A percentile compares a stretch with the other conserved stretches of the same genome.
phyloP scores from a whole-genome alignment of 1,140 invertebrate species.

The Bombus confusus region DNA sequence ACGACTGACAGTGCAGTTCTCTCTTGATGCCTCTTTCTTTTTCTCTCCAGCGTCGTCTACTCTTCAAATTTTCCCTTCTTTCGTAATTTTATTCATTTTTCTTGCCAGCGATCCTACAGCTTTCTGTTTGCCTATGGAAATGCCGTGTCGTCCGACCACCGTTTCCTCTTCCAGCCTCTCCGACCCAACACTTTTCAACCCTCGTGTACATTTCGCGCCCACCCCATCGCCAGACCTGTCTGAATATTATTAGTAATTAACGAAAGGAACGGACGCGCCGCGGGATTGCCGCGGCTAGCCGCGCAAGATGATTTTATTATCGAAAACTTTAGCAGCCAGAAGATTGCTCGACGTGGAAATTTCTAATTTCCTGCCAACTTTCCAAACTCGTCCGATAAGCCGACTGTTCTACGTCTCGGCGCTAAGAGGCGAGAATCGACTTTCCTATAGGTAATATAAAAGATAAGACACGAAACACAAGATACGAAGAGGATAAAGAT shows the following conservation, averaged over 20 bases:
- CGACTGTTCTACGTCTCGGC: too few relatives aligned
- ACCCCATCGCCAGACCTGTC: conserved; percentile 53
- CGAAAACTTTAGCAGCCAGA: conserved; percentile 2
- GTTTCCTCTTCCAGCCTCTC: conserved; percentile 28
- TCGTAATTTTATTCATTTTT: conserved; percentile 83
- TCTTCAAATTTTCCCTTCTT: conserved; percentile 60
- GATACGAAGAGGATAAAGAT: too few relatives aligned
- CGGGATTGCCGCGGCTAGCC: neutral
- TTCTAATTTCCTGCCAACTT: conserved; percentile 15
- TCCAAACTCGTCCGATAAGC: neutral
- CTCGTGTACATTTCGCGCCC: conserved; percentile 42
- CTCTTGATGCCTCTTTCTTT: conserved; percentile 15
- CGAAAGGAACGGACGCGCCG: conserved; percentile 59
- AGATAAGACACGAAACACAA: too few relatives aligned
- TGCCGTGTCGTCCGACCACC: conserved; percentile 61
- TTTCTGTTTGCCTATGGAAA: conserved; percentile 82
- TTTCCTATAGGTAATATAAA: too few relatives aligned
- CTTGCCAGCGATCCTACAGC: conserved; percentile 74
- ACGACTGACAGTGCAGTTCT: conserved; percentile 66
- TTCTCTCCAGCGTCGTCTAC: conserved; percentile 25
- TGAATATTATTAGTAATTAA: conserved; percentile 84
- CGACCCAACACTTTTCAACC: conserved; percentile 35
- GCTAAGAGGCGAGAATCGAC: too few relatives aligned
- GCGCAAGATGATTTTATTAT: conserved; percentile 46
- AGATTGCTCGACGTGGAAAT: neutral